phyloP scores from a whole-genome alignment of 2,113 vertebrate genomes.

The Hyperopisus bebe region DNA sequence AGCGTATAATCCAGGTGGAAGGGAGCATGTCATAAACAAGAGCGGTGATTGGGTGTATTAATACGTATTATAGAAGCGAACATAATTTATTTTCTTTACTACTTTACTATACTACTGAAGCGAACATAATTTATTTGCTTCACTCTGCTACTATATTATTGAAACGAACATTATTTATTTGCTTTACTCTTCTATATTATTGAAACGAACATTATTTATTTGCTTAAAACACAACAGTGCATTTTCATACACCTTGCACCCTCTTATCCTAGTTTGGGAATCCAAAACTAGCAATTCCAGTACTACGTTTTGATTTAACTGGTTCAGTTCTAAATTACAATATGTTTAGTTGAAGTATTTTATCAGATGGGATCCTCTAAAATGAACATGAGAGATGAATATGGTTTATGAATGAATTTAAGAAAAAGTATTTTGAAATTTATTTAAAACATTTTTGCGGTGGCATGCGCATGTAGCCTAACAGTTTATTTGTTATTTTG shows the following conservation, averaged over 20 bases:
- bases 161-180: too few relatives aligned
- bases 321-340: neutral
- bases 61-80: neutral
- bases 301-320: neutral
- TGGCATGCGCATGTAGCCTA: neutral
- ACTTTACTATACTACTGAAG: neutral
- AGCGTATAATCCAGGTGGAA: neutral
- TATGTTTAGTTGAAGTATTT: neutral
- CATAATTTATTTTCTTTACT: neutral
- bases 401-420: neutral
- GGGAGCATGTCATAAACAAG: neutral
- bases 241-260: neutral
- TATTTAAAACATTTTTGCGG: neutral
- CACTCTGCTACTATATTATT: neutral
- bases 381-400: neutral
- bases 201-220: neutral
- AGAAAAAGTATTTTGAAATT: neutral
- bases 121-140: neutral
- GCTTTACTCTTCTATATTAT: neutral
- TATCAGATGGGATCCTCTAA: neutral
- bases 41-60: neutral
- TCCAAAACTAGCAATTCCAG: neutral
- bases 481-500: neutral
- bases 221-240: neutral
- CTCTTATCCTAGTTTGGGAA: neutral